Conservation (phyloP, 2,888 invertebrate genomes). For the Galerucella nymphaeae region DNA sequence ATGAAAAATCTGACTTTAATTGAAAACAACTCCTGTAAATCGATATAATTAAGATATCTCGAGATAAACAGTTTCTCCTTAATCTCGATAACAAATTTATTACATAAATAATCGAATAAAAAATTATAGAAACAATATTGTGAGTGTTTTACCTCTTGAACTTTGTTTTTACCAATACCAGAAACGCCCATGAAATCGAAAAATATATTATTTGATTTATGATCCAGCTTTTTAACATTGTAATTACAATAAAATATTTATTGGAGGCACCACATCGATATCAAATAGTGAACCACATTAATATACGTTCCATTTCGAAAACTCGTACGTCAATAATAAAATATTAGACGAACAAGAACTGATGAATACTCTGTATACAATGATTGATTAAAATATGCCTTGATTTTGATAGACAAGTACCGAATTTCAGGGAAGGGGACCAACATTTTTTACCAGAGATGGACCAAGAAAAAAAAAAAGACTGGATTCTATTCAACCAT, state of each 20-base stretch:
- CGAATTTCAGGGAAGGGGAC: slow-evolving; percentile 22
- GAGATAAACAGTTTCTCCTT: no score
- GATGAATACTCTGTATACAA: slow-evolving; percentile 6
- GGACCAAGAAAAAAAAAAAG: background rate
- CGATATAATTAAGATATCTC: no score
- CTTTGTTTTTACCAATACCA: background rate
- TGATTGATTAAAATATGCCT: slow-evolving; percentile 28
- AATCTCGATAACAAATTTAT: no score
- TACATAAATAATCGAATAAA: no score
- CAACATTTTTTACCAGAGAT: background rate
- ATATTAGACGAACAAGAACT: slow-evolving; percentile 11
- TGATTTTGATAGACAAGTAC: slow-evolving; percentile 25
- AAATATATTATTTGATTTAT: slow-evolving; percentile 27
- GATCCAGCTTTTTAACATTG: slow-evolving; percentile 21
- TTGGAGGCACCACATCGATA: slow-evolving; percentile 30
- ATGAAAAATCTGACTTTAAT: no score
- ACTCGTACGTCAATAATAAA: slow-evolving; percentile 26
- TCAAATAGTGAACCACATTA: slow-evolving; percentile 27
- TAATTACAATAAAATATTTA: slow-evolving; percentile 31
- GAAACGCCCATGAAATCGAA: slow-evolving; percentile 13
- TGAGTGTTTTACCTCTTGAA: background rate
- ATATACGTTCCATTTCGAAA: slow-evolving; percentile 27
- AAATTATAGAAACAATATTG: background rate
- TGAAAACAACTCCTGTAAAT: no score
- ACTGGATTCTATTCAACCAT: background rate